phyloP scores from a whole-genome alignment of 2,888 invertebrate species.

The Mesochorus sp. region DNA sequence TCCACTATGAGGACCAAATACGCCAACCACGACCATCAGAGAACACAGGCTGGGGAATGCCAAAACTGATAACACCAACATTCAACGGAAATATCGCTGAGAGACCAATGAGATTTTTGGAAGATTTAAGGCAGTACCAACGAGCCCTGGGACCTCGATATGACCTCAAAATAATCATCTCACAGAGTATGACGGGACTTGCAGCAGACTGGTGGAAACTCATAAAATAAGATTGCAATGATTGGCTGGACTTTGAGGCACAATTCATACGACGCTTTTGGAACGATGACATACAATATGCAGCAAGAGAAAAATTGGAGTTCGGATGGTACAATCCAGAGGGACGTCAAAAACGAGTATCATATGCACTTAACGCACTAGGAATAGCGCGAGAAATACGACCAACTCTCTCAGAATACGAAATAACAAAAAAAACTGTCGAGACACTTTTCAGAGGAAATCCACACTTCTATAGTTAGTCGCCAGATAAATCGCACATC shows the following conservation, averaged over 20 bases:
- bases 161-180: neutral
- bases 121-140: neutral
- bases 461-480: no score
- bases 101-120: neutral
- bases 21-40: neutral
- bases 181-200: neutral
- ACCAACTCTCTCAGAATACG: neutral
- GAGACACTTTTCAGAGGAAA: neutral
- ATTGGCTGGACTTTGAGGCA: neutral
- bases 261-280: neutral
- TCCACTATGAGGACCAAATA: no score
- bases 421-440: neutral
- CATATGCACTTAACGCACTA: neutral
- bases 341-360: neutral
- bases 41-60: neutral
- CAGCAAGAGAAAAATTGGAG: neutral
- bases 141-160: neutral
- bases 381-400: neutral
- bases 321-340: neutral
- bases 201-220: slow-evolving; percentile 9
- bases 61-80: neutral
- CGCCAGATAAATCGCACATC: no score
- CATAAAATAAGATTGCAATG: neutral
- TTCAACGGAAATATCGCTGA: neutral
- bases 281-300: neutral